Percentiles rank a stretch among this genome's conserved stretches.
Evolutionary conservation across 1,140 invertebrate species (phyloP).

Genomic region (Cyrtorhinus lividipennis): DNA sequence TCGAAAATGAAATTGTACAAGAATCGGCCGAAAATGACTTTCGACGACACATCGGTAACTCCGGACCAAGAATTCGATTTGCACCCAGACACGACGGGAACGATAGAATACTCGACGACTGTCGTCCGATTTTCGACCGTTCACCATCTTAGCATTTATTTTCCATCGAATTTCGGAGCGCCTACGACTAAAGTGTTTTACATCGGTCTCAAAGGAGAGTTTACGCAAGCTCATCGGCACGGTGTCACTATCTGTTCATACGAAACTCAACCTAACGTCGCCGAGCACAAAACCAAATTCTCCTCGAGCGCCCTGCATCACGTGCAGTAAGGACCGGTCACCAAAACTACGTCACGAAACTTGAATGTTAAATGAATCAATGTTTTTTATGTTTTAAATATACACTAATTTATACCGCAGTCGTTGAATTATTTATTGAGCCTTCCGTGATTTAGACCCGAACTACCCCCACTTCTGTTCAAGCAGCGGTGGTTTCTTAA

Average conservation of each 20-base stretch:
- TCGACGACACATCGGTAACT: conserved; percentile 59
- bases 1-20: conserved; percentile 79
- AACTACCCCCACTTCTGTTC: too few species aligned
- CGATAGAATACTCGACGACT: conserved; percentile 76
- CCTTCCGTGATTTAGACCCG: too few species aligned
- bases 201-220: conserved; percentile 89
- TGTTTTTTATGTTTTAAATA: too few species aligned
- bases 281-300: conserved; percentile 60
- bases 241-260: conserved; percentile 83
- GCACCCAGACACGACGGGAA: conserved; percentile 56
- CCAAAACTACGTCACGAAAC: too few species aligned
- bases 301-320: conserved; percentile 12
- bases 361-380: too few species aligned
- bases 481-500: too few species aligned
- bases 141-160: conserved; percentile 73
- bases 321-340: conserved; percentile 21
- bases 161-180: conserved; percentile 71
- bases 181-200: conserved; percentile 80
- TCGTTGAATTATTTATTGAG: too few species aligned
- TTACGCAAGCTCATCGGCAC: conserved; percentile 62
- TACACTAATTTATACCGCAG: too few species aligned
- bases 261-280: conserved; percentile 66
- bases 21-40: conserved; percentile 84
- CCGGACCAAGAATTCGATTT: conserved; percentile 88
- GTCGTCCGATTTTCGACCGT: conserved; percentile 82